Base-by-base conservation (phyloP, 2,888 invertebrate genomes). In the Apeira syringaria region DNA sequence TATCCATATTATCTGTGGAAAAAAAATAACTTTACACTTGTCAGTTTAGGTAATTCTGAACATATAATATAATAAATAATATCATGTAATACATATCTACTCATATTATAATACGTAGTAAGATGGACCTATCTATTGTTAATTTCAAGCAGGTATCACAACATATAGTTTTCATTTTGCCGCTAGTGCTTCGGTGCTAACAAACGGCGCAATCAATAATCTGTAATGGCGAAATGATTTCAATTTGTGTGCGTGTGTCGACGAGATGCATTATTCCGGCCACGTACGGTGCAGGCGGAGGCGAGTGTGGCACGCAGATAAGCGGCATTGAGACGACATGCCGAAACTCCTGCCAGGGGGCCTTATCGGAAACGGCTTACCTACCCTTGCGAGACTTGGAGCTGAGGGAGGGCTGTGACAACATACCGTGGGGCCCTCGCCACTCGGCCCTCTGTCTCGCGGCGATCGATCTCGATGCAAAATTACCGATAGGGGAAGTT, bases 291-390 rank as follows among this genome's bases (percentile, higher is more conserved):
- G 84, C 81, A 76, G 75, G 76, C 74, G 83, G 78, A 76, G 74
- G 76, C 74, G 83, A 79, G 75, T 81, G 86, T 66, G 81, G 73
- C 77, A 74, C 78, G 80, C 80, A 83, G 87, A 86, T 85, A 86
- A 80, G 83, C 77, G 72, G 67, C 67, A 68, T 73, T 64, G 75
- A 20, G 7, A 68, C 72, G 59, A 69, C 71, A 79, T 76, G 59
- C 75, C 79, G 68, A 73, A 68, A 74, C 74, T 70, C 64, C 64
- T 24, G 24, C 24, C 24, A 5, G 64, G 80, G 83, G 83, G 84
- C 73, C 87, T 90, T 90, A 90, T 90, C 90, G 89, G 84, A 90
- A 88, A 89, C 85, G 89, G 90, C 90, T 90, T 90, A 89, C 80
- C 85, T 90, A 89, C 80, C 85, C 86, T 80, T 78, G 84, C 80